A percentile compares a stretch with the other conserved stretches of the same genome.
Conservation (phyloP, 2,113 vertebrate genomes). For the Cnemophilus loriae region DNA sequence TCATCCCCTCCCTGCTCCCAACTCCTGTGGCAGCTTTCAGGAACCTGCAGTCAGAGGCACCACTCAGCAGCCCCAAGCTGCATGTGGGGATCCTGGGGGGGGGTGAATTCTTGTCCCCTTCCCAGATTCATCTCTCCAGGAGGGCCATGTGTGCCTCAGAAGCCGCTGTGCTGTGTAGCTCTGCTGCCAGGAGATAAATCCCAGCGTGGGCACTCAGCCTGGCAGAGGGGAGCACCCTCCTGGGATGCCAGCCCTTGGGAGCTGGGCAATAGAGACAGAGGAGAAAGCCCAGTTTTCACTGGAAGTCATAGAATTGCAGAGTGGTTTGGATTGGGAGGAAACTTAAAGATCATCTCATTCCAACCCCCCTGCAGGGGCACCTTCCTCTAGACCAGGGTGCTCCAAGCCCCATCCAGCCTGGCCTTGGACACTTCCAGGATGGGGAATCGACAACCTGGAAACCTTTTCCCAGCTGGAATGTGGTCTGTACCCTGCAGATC, state of each 20-base stretch:
- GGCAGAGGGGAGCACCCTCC: background rate
- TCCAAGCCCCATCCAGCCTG: background rate
- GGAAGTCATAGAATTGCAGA: background rate
- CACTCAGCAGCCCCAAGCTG: background rate
- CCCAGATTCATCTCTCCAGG: background rate
- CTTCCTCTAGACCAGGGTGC: background rate
- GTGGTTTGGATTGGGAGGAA: background rate
- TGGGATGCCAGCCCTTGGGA: background rate
- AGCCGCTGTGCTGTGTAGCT: rapidly evolving
- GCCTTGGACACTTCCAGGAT: background rate
- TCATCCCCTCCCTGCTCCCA: background rate
- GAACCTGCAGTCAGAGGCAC: background rate
- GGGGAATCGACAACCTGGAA: background rate
- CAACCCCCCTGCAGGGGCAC: background rate
- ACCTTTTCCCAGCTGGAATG: background rate
- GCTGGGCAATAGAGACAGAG: background rate
- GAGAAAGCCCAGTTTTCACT: background rate
- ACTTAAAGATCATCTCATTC: background rate
- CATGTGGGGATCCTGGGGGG: background rate
- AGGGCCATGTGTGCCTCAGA: background rate
- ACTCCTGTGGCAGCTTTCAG: background rate
- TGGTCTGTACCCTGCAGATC: rapidly evolving
- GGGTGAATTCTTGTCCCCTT: background rate
- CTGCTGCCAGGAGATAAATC: background rate
- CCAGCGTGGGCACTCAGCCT: background rate